Evolutionary conservation across 2,888 invertebrate genomes (phyloP), one percentile per base, ranked within the genome.

Genomic region (Epinotia brunnichana): DNA sequence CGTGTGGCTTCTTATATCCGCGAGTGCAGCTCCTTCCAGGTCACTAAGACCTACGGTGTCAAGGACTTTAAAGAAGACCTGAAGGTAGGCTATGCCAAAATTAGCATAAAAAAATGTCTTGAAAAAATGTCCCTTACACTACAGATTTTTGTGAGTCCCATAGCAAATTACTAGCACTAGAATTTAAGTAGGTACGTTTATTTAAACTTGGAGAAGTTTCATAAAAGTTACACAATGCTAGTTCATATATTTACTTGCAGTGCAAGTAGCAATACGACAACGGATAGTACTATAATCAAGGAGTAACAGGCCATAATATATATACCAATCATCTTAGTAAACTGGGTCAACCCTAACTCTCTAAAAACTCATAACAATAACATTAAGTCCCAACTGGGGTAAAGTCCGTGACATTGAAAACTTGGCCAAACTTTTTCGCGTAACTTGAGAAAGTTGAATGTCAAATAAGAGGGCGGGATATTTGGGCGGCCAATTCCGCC

Each of bases 41-140:
- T 97, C 59, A 96, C 96, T 19, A 96, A 96, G 87, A 95, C 95
- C 41, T 98, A 98, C 83, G 95, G 95, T 72, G 91, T 95, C 2
- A 87, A 92, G 41, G 98, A 98, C 81, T 98, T 98, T 84, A 94
- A 95, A 21, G 97, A 97, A 82, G 98, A 98, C 83, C 84, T 98
- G 69, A 98, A 97, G 93, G 92, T 92, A 62, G 54, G 15, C 35
- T 1, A 15, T 0, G 2, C 44, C 7, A 35, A 35, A 35, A 35
- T 35, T 35, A 35, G 35, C 9, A 35, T 35, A 29, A 29, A 29
- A 35, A 35, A 35, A 9, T 1, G 2, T 35, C 7, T 35, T 35
- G 35, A 35, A 35, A 9, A 35, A 35, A 35, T 29, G 29, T 29
- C 29, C 29, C 29, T 29, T 29, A 29, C 29, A 7, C 29, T 7